Conservation (phyloP, 2,888 invertebrate genomes). For the Helicoverpa assulta region DNA sequence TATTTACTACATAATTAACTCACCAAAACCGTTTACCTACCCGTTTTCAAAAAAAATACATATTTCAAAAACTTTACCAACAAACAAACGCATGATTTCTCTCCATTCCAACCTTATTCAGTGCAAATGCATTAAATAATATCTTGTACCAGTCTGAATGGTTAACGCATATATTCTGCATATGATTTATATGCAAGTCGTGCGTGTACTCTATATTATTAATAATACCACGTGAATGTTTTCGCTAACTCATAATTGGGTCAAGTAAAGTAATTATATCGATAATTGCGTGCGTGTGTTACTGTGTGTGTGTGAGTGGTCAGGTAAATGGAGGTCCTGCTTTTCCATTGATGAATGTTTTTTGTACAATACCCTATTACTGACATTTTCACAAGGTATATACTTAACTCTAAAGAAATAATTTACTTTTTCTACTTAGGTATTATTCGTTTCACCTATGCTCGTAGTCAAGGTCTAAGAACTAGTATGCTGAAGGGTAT, state of each 20-base stretch:
- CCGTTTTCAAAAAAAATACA: too few relatives aligned
- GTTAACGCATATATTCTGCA: conserved; percentile 70
- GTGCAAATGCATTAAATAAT: conserved; percentile 58
- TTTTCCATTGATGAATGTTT: conserved; percentile 9
- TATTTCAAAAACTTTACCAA: background rate
- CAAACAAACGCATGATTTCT: conserved; percentile 35
- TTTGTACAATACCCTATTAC: too few relatives aligned
- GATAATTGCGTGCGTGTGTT: conserved; percentile 36
- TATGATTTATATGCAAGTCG: conserved; percentile 71
- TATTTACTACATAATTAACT: too few relatives aligned
- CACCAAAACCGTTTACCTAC: too few relatives aligned
- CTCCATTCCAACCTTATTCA: conserved; percentile 18
- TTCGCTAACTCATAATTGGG: conserved; percentile 60
- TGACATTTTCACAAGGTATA: too few relatives aligned
- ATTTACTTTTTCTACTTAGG: too few relatives aligned
- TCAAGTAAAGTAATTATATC: conserved; percentile 63
- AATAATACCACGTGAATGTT: conserved; percentile 58
- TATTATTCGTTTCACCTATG: too few relatives aligned
- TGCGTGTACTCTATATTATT: conserved; percentile 61
- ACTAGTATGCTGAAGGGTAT: too few relatives aligned
- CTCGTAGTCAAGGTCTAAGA: too few relatives aligned
- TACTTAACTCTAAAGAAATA: too few relatives aligned
- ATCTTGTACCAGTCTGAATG: conserved; percentile 54
- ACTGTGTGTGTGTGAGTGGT: conserved; percentile 28
- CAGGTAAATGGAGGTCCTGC: conserved; percentile 38